These are phyloP conservation scores for Leucophenga montana DNA, from an alignment of 2,888 invertebrate genomes.

Conservation along the genomic window DNA sequence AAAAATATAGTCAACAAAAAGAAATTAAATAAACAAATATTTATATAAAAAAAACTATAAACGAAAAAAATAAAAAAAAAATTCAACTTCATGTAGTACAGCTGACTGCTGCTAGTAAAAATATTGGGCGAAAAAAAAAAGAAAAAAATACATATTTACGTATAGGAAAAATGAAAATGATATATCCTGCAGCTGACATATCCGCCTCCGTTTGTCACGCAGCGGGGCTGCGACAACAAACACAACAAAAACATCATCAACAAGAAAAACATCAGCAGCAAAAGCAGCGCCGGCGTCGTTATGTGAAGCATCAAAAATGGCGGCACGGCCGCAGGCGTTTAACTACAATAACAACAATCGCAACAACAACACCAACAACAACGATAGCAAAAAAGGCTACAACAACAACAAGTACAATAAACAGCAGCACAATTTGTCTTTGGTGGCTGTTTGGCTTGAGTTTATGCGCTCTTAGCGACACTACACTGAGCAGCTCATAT, in stretches of 20 bases:
- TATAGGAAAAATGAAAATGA: conserved; percentile 51
- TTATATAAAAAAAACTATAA: conserved; percentile 14
- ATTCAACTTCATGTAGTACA: conserved; percentile 39
- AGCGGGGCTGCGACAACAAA: conserved; percentile 39
- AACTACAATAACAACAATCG: conserved; percentile 28
- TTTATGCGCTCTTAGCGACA: conserved; percentile 48
- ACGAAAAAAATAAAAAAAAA: conserved; percentile 27
- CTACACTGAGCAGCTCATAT: conserved; percentile 57
- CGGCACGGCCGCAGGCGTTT: conserved; percentile 6
- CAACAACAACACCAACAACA: conserved; percentile 34
- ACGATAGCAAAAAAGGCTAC: conserved; percentile 35
- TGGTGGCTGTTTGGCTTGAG: conserved; percentile 68
- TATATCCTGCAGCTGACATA: conserved; percentile 57
- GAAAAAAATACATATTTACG: conserved; percentile 34
- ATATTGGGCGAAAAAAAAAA: background rate
- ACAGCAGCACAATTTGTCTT: conserved; percentile 52
- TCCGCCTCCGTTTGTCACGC: conserved; percentile 49
- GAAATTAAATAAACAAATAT: conserved; percentile 23
- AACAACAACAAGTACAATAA: conserved; percentile 20
- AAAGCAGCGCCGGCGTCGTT: conserved; percentile 24
- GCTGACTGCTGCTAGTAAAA: conserved; percentile 37
- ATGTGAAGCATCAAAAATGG: conserved; percentile 28
- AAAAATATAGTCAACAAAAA: conserved; percentile 25
- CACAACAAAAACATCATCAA: conserved; percentile 34
- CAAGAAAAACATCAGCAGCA: conserved; percentile 37